Evolutionary conservation across 1,140 invertebrate species (phyloP), one percentile per base, ranked within the genome.

Genomic region (Drosophila ohnishii): DNA sequence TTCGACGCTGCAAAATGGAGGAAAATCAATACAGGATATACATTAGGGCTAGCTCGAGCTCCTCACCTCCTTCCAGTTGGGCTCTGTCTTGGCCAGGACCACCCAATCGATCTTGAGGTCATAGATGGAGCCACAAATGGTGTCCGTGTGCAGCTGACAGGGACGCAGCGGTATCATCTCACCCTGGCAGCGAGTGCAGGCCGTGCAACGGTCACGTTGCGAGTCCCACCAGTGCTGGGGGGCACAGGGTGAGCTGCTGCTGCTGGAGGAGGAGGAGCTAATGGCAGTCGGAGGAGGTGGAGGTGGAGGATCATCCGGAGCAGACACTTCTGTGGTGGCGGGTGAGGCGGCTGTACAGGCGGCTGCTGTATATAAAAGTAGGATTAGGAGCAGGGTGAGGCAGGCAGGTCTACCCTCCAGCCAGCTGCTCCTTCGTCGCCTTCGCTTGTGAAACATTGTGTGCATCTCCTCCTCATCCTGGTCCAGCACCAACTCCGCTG

Each of bases 11-110:
- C 2, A 3, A 13, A 13, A 0, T 14, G 2, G 0, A 6, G 0
- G 2, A 44, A 2, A 44, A 13, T n/a, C 0, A 11, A 3, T 16
- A 8, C 7, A 45, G 13, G 1, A 40, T 0, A 9, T 9, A 16
- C 16, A n/a, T 2, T 45, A 28, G 1, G 25, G 25, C 25, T 28
- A 28, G 5, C 25, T 6, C 0, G 25, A 28, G 5, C 5, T 9
- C 3, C 88, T 86, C 60, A 91, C 91, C 90, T 91, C 90, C 58
- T 91, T 91, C 90, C 91, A 91, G 42, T 91, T 91, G 42, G 87
- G 85, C 19, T 91, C 91, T 9, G 91, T 92, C 69, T 88, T 90
- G 63, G 91, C 80, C 47, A 91, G 61, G 8, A 88, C 75, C 11
- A 90, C 77, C 90, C 83, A 91, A 67, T 92, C 91, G 60, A 92